A percentile compares a stretch with the other conserved stretches of the same genome.
phyloP scores from a whole-genome alignment of 1,140 invertebrate genomes.

The Anagrus nilaparvatae region DNA sequence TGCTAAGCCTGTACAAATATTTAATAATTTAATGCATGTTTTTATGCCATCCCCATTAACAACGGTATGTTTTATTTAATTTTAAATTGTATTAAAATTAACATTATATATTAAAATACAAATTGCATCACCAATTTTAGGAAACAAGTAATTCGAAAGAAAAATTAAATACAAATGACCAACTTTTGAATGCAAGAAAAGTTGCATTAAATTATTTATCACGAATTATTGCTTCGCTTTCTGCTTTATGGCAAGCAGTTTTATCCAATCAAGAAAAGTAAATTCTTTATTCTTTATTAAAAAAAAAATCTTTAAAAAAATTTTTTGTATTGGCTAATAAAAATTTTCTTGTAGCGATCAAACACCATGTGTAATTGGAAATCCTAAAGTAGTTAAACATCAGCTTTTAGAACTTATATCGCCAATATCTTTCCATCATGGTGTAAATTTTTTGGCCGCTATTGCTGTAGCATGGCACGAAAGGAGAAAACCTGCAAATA shows the following conservation, averaged over 20 bases:
- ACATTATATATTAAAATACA: background rate
- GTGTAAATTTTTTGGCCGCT: slow-evolving; percentile 70
- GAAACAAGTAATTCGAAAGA: slow-evolving; percentile 27
- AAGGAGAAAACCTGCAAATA: slow-evolving; percentile 42
- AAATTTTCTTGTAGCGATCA: slow-evolving; percentile 29
- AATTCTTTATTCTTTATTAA: slow-evolving; percentile 6
- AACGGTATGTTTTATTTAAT: slow-evolving; percentile 24
- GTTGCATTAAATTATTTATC: slow-evolving; percentile 71
- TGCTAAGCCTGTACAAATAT: slow-evolving; percentile 59
- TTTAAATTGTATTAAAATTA: slow-evolving; percentile 5
- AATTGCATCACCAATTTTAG: slow-evolving; percentile 14
- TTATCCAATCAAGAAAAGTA: slow-evolving; percentile 42
- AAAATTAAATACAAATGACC: slow-evolving; percentile 33
- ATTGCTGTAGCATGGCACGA: slow-evolving; percentile 87
- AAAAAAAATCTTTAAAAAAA: background rate
- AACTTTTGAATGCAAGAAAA: slow-evolving; percentile 55
- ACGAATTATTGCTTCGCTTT: slow-evolving; percentile 68
- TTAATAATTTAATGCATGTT: slow-evolving; percentile 75
- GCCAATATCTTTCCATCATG: slow-evolving; percentile 79
- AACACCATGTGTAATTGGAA: slow-evolving; percentile 45
- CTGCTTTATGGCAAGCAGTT: slow-evolving; percentile 71
- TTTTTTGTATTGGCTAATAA: background rate
- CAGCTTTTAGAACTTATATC: slow-evolving; percentile 78
- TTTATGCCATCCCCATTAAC: slow-evolving; percentile 50
- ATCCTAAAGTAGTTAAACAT: slow-evolving; percentile 58